phyloP scores from a whole-genome alignment of 2,888 invertebrate genomes.

The Pyrocoelia pectoralis region DNA sequence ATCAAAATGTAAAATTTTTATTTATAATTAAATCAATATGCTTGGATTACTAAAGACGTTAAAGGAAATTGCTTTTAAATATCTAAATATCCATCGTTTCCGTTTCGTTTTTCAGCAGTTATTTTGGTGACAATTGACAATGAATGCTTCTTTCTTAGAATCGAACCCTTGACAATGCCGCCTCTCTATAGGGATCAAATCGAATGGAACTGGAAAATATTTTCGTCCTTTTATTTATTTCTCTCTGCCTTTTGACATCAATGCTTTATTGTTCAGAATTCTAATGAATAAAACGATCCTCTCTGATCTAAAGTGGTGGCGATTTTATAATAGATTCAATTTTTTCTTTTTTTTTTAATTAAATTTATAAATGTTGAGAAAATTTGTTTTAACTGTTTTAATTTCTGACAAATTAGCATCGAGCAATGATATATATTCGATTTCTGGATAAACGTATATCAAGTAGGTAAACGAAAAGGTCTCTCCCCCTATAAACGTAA shows the following conservation, averaged over 20 bases:
- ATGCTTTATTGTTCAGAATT: slow-evolving; percentile 27
- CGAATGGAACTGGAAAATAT: slow-evolving; percentile 35
- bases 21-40: slow-evolving; percentile 31
- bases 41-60: slow-evolving; percentile 27
- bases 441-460: too few species aligned
- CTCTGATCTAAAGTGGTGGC: slow-evolving; percentile 1
- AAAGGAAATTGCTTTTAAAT: slow-evolving; percentile 32
- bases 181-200: slow-evolving; percentile 32
- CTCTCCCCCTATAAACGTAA: too few species aligned
- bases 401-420: too few species aligned
- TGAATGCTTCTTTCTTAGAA: slow-evolving; percentile 30
- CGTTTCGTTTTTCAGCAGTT: slow-evolving; percentile 28
- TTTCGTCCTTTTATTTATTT: slow-evolving; percentile 34
- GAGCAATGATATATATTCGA: too few species aligned
- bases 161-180: slow-evolving; percentile 31
- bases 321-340: slow-evolving; percentile 5
- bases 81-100: slow-evolving; percentile 31
- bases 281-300: slow-evolving; percentile 32
- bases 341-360: not conserved
- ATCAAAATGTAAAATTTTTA: slow-evolving; percentile 10
- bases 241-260: slow-evolving; percentile 29
- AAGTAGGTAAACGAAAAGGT: too few species aligned
- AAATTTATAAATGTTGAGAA: too few species aligned
- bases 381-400: too few species aligned
- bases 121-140: slow-evolving; percentile 34